Conservation (phyloP, 92 coral and sea anemone species). For the Diadumene lineata region DNA sequence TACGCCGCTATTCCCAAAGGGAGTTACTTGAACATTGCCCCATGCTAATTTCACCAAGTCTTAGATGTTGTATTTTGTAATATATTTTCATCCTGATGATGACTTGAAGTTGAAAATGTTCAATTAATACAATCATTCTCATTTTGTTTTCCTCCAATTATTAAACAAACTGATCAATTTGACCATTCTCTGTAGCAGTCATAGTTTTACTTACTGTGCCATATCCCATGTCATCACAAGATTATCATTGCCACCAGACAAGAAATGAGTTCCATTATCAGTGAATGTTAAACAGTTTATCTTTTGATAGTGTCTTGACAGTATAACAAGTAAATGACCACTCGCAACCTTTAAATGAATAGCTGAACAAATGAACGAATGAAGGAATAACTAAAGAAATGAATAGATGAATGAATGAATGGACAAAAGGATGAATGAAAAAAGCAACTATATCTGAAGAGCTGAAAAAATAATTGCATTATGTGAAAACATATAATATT, state of each 20-base stretch:
- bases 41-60: too few species aligned
- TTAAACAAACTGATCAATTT: too few species aligned
- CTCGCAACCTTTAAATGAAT: conserved; percentile 64
- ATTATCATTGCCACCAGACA: conserved; percentile 93
- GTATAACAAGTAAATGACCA: conserved; percentile 75
- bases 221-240: conserved; percentile 87
- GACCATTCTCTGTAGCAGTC: too few species aligned
- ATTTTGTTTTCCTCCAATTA: too few species aligned
- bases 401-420: background rate
- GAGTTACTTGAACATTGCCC: too few species aligned
- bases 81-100: too few species aligned
- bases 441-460: background rate
- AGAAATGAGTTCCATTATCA: conserved; percentile 82
- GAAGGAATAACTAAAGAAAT: background rate
- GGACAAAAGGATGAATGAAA: background rate
- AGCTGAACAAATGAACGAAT: background rate
- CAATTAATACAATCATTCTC: too few species aligned
- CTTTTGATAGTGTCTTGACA: conserved; percentile 83
- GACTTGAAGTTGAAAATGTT: too few species aligned
- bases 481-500: background rate
- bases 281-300: conserved; percentile 78
- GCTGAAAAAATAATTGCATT: background rate
- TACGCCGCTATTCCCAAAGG: too few species aligned
- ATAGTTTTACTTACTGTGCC: conserved; percentile 62
- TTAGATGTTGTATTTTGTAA: too few species aligned